Conservation (phyloP, 2,888 invertebrate species). For the Drosophila borealis region DNA sequence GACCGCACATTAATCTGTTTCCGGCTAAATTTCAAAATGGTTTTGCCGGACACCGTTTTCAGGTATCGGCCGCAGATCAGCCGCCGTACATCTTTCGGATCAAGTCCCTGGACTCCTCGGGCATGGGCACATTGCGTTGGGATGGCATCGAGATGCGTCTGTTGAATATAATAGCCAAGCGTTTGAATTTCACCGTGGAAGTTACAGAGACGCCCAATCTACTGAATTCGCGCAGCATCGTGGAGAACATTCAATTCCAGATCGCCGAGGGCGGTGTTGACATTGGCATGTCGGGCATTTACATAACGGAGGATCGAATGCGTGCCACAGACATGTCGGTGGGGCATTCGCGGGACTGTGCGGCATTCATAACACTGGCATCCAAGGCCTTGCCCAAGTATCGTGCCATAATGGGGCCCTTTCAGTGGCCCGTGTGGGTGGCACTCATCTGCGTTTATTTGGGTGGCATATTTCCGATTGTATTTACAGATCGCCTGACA, state of each 20-base stretch:
- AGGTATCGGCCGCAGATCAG: constrained; percentile 89
- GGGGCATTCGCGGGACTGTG: constrained; percentile 91
- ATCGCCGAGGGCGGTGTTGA: constrained; percentile 87
- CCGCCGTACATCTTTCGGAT: constrained; percentile 90
- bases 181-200: constrained; percentile 90
- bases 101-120: constrained; percentile 72
- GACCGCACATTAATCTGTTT: constrained; percentile 88
- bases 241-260: constrained; percentile 87
- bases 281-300: constrained; percentile 90
- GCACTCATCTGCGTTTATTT: constrained; percentile 90
- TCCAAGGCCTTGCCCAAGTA: constrained; percentile 93
- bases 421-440: constrained; percentile 93
- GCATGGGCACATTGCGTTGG: constrained; percentile 83
- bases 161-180: constrained; percentile 87
- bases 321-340: constrained; percentile 87
- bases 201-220: constrained; percentile 87
- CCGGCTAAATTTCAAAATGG: constrained; percentile 89
- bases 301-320: constrained; percentile 86
- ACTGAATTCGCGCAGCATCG: constrained; percentile 85
- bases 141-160: constrained; percentile 91
- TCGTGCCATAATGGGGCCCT: constrained; percentile 93
- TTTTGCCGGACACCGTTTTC: constrained; percentile 91
- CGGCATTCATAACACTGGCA: constrained; percentile 90
- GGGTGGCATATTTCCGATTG: constrained; percentile 90
- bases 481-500: constrained; percentile 90